Conservation (phyloP, 1,140 invertebrate genomes). For the Neodiprion virginianus region DNA sequence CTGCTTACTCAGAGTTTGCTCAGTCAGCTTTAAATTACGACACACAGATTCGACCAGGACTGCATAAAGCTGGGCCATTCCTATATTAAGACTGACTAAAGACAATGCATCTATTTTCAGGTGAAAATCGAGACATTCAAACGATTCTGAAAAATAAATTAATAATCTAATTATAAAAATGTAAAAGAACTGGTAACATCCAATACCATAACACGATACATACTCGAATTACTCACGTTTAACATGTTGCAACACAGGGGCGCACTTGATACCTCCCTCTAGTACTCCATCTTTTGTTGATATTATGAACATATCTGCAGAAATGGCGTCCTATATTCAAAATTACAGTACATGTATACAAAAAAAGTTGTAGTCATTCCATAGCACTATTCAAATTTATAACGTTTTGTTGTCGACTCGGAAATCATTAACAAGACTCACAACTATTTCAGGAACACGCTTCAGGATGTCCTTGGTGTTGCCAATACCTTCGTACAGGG, state of each 20-base stretch:
- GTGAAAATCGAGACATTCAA: slow-evolving; percentile 62
- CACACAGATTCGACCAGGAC: slow-evolving; percentile 77
- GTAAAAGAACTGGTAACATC: slow-evolving; percentile 19
- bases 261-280: slow-evolving; percentile 50
- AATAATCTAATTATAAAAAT: slow-evolving; percentile 22
- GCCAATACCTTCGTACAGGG: slow-evolving; percentile 44
- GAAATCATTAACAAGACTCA: slow-evolving; percentile 29
- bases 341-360: slow-evolving; percentile 50
- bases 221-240: slow-evolving; percentile 50
- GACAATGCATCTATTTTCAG: slow-evolving; percentile 75
- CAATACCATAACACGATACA: background rate
- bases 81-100: slow-evolving; percentile 70
- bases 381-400: background rate
- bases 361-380: slow-evolving; percentile 15
- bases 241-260: slow-evolving; percentile 62
- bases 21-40: slow-evolving; percentile 70
- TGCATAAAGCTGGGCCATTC: slow-evolving; percentile 70
- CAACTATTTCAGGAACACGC: slow-evolving; percentile 52
- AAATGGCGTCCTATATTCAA: slow-evolving; percentile 57
- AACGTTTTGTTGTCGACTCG: too few species aligned
- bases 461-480: slow-evolving; percentile 60
- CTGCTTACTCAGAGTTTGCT: slow-evolving; percentile 67
- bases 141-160: slow-evolving; percentile 53
- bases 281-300: slow-evolving; percentile 48
- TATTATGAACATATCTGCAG: slow-evolving; percentile 58